These are phyloP conservation scores for Iphiclides podalirius DNA, from an alignment of 2,888 invertebrate genomes.

Conservation along the genomic window DNA sequence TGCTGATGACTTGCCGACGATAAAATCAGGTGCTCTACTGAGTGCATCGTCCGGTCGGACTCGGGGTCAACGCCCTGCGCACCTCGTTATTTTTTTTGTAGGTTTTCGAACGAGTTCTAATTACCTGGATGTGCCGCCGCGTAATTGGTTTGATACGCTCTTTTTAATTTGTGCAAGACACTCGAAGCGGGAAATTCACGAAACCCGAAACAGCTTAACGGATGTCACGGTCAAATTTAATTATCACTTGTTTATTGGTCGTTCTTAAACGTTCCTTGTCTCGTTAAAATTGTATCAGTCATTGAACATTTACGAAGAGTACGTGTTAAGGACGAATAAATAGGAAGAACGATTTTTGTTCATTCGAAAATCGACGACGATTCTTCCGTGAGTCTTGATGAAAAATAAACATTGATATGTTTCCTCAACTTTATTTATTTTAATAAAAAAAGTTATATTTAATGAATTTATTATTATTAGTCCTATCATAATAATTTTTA, in stretches of 20 bases:
- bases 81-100: conserved; percentile 12
- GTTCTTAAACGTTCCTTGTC: not conserved
- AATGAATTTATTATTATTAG: no score
- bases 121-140: conserved; percentile 9
- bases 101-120: conserved; percentile 15
- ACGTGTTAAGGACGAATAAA: conserved; percentile 8
- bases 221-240: not conserved
- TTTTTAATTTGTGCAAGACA: not conserved
- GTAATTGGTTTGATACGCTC: not conserved
- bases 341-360: conserved; percentile 10
- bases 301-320: not conserved
- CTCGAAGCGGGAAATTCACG: not conserved
- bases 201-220: not conserved
- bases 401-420: conserved; percentile 3
- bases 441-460: no score
- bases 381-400: conserved; percentile 9
- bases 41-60: conserved; percentile 29
- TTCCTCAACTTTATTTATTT: no score
- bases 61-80: conserved; percentile 29
- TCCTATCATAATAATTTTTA: no score
- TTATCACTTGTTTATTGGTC: no score
- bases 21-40: conserved; percentile 26
- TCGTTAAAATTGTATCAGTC: not conserved
- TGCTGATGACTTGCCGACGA: conserved; percentile 24
- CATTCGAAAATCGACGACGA: conserved; percentile 3